A percentile compares a stretch with the other conserved stretches of the same genome.
Conservation (phyloP, 2,888 invertebrate species). For the Orchestes rusci region DNA sequence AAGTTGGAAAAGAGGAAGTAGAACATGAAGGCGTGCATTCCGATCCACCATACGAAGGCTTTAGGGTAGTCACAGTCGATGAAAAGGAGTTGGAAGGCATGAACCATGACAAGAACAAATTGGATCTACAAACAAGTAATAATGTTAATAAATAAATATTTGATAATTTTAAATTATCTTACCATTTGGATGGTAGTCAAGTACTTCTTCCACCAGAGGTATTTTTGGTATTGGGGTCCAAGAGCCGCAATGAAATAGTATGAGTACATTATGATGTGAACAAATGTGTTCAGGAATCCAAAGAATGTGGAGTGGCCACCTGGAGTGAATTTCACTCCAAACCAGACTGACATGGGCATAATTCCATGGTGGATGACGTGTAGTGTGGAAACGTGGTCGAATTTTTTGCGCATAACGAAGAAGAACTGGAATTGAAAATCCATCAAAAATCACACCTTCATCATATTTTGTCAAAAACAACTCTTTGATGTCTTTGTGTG, state of each 20-base stretch:
- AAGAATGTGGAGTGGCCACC: slow-evolving; percentile 93
- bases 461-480: too few relatives aligned
- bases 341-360: slow-evolving; percentile 91
- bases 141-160: slow-evolving; percentile 1
- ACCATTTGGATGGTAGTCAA: slow-evolving; percentile 88
- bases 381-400: slow-evolving; percentile 85
- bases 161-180: slow-evolving; percentile 29
- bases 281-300: slow-evolving; percentile 87
- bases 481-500: too few relatives aligned
- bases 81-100: slow-evolving; percentile 84
- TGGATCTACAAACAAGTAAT: slow-evolving; percentile 53
- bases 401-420: slow-evolving; percentile 92
- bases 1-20: slow-evolving; percentile 88
- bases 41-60: slow-evolving; percentile 86
- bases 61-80: slow-evolving; percentile 85
- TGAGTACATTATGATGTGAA: slow-evolving; percentile 91
- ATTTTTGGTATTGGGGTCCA: slow-evolving; percentile 79
- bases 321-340: slow-evolving; percentile 53
- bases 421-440: slow-evolving; percentile 65
- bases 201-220: slow-evolving; percentile 95
- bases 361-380: slow-evolving; percentile 96
- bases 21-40: slow-evolving; percentile 86
- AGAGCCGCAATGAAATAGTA: slow-evolving; percentile 87
- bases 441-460: too few relatives aligned
- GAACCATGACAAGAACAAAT: slow-evolving; percentile 80